phyloP scores from a whole-genome alignment of 2,797 vertebrate genomes.

The Enteromius trimaculatus region DNA sequence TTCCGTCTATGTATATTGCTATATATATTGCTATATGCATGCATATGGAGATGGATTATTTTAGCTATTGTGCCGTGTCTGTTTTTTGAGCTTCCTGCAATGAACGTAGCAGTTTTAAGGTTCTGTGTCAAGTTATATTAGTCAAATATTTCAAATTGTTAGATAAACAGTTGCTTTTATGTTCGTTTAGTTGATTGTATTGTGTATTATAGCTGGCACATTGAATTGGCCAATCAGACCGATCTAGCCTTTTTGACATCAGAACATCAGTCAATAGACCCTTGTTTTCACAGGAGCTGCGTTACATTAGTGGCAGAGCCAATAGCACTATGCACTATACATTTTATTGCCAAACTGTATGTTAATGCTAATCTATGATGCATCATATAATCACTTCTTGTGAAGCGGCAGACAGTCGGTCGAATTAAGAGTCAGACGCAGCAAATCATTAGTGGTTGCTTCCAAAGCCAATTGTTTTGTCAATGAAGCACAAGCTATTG shows the following conservation, averaged over 20 bases:
- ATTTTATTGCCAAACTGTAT: conserved; percentile 43
- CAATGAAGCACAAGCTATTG: conserved; percentile 55
- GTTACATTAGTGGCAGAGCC: conserved; percentile 44
- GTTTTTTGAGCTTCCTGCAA: not conserved
- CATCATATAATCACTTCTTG: conserved; percentile 50
- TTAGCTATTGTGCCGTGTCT: not conserved
- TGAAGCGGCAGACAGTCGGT: conserved; percentile 49
- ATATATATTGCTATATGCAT: not conserved
- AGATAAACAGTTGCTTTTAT: not conserved
- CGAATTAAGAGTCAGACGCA: conserved; percentile 53
- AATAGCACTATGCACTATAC: conserved; percentile 7
- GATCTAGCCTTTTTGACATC: conserved; percentile 39
- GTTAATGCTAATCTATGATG: conserved; percentile 47
- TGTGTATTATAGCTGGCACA: not conserved
- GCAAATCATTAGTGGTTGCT: conserved; percentile 53
- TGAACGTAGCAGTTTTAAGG: not conserved
- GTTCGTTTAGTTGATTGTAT: not conserved
- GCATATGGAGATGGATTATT: not conserved
- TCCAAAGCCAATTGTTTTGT: conserved; percentile 57
- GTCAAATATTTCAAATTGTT: not conserved
- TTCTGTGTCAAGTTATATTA: not conserved
- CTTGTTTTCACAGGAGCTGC: conserved; percentile 39
- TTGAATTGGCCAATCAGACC: conserved; percentile 4
- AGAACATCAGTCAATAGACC: conserved; percentile 36
- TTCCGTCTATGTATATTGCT: no score